Evolutionary conservation across 1,140 invertebrate species (phyloP), one percentile per base, ranked within the genome.

Genomic region (Platyura marginata): DNA sequence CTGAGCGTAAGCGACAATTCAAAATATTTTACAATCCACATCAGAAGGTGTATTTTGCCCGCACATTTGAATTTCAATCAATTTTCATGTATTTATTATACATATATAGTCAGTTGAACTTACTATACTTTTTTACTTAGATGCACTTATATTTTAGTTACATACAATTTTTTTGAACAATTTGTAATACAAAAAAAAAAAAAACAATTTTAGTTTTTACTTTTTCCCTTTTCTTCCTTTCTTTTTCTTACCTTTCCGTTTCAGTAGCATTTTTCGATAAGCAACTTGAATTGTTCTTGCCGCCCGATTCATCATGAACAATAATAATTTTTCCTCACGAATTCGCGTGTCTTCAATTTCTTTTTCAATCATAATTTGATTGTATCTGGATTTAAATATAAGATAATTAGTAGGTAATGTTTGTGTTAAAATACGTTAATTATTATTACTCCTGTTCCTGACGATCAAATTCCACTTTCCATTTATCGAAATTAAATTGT

Each of bases 241-340:
- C 25, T 29, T 29, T 29, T 29, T 29, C 13, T 13, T 13, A 6
- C 13, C 13, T 13, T 29, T 29, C 25, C 25, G 6, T 13, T 29
- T 29, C 13, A 8, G 6, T 13, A 29, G 6, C 25, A 29, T 29
- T 29, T 29, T 29, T 13, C 13, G 6, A 13, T 29, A 29, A 29
- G 25, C 25, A 6, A 6, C 40, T 22, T 44, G 43, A 20, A 44
- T 21, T 3, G 32, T 32, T 21, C 29, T 33, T 21, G 43, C 43
- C 13, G 43, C 22, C 1, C 37, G 23, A 35, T 44, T 44, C 36
- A 44, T 39, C 23, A 39, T 44, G 21, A 44, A 44, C 9, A 39
- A 25, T 10, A 33, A 13, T 16, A 44, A 25, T 16, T 29, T 22
- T 20, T 44, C 9, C 33, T 44, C 37, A 16, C 22, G 19, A 25